Evolutionary conservation across 35 echinoderm and acorn worm species (phyloP).

Genomic region (Heliocidaris erythrogramma): DNA sequence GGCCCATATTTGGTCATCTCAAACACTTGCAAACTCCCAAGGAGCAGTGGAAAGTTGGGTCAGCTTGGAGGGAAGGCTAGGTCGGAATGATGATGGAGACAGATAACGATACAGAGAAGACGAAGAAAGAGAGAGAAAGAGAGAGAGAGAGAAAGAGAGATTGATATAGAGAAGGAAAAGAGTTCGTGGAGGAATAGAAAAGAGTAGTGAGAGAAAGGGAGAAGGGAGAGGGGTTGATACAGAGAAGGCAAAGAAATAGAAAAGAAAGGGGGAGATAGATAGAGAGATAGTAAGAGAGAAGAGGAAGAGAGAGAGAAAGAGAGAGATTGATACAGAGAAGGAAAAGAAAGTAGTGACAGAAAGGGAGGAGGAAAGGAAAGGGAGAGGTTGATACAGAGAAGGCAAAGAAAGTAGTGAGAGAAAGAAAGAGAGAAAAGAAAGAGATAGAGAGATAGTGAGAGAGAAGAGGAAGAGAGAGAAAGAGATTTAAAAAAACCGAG

Average conservation of each 20-base stretch:
- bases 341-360: no score
- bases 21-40: background rate
- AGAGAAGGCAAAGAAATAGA: no score
- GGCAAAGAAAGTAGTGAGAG: background rate
- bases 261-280: no score
- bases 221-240: background rate
- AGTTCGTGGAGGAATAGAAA: no score
- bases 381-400: background rate
- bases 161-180: no score
- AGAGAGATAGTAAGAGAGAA: no score
- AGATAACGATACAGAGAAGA: background rate
- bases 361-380: no score
- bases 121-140: background rate
- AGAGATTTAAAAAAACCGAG: no score
- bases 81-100: background rate
- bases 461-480: background rate
- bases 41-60: background rate
- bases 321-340: no score
- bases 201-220: no score
- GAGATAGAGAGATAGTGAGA: background rate
- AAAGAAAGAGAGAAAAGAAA: background rate
- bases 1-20: constrained; percentile 1
- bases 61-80: background rate
- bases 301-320: no score
- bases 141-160: no score